These are phyloP conservation scores for Stichopus horrens DNA, from an alignment of 53 echinoderm and acorn worm species.

Conservation along the genomic window DNA sequence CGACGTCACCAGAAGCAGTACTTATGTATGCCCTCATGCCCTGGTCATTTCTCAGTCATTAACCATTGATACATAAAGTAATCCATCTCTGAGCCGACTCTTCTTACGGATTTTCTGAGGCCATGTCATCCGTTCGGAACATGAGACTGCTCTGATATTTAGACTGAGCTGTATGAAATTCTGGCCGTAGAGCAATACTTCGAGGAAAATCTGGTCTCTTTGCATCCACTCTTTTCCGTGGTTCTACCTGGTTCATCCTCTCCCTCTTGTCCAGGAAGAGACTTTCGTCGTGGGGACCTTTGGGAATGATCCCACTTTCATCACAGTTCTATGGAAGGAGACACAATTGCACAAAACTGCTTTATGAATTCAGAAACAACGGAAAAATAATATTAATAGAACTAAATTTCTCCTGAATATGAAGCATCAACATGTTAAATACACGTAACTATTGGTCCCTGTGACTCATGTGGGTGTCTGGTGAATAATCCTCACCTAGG, in stretches of 20 bases:
- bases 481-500: no score
- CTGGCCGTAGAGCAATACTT: slow-evolving; percentile 78
- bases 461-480: no score
- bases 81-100: no score
- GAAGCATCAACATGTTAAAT: no score
- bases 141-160: slow-evolving; percentile 98
- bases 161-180: slow-evolving; percentile 91
- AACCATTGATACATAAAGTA: no score
- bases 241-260: slow-evolving; percentile 90
- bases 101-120: slow-evolving; percentile 21
- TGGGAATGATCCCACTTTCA: slow-evolving; percentile 87
- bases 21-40: no score
- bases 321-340: slow-evolving; percentile 76
- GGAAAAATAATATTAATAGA: neutral
- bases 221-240: slow-evolving; percentile 70
- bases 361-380: neutral
- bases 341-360: no score
- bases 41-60: no score
- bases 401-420: neutral
- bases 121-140: slow-evolving; percentile 77
- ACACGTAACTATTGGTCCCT: no score
- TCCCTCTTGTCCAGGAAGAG: slow-evolving; percentile 92
- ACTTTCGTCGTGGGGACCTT: slow-evolving; percentile 93
- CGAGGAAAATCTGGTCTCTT: slow-evolving; percentile 76
- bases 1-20: no score